phyloP scores from a whole-genome alignment of 1,140 invertebrate genomes.

The Papilio helenus region DNA sequence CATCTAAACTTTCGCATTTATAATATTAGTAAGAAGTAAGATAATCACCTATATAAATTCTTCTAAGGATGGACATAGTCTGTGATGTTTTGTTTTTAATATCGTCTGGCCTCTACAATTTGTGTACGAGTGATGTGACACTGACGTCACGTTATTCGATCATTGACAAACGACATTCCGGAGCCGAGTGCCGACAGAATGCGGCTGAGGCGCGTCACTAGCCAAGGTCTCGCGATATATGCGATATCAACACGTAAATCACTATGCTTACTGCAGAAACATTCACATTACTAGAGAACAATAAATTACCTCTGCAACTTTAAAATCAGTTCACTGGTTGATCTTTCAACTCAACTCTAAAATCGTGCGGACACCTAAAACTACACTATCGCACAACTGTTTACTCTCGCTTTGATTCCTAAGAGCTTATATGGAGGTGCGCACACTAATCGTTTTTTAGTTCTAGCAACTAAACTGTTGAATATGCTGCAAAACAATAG shows the following conservation, averaged over 20 bases:
- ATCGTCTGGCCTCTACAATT: slow-evolving; percentile 40
- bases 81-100: not conserved
- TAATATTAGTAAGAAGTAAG: too few relatives aligned
- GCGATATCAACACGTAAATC: slow-evolving; percentile 39
- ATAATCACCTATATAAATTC: not conserved
- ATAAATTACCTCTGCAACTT: not conserved
- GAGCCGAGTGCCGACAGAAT: slow-evolving; percentile 67
- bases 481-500: too few relatives aligned
- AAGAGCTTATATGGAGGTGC: too few relatives aligned
- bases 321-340: too few relatives aligned
- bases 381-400: too few relatives aligned
- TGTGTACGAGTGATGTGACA: slow-evolving; percentile 62
- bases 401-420: too few relatives aligned
- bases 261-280: not conserved
- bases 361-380: too few relatives aligned
- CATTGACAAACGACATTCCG: slow-evolving; percentile 81
- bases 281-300: not conserved
- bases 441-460: too few relatives aligned
- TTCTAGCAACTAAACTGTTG: too few relatives aligned
- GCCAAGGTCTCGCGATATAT: slow-evolving; percentile 68
- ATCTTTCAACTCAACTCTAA: too few relatives aligned
- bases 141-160: slow-evolving; percentile 78
- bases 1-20: too few relatives aligned
- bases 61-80: not conserved
- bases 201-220: slow-evolving; percentile 68